Conservation (phyloP, 2,888 invertebrate genomes). For the Cantharis nigra region DNA sequence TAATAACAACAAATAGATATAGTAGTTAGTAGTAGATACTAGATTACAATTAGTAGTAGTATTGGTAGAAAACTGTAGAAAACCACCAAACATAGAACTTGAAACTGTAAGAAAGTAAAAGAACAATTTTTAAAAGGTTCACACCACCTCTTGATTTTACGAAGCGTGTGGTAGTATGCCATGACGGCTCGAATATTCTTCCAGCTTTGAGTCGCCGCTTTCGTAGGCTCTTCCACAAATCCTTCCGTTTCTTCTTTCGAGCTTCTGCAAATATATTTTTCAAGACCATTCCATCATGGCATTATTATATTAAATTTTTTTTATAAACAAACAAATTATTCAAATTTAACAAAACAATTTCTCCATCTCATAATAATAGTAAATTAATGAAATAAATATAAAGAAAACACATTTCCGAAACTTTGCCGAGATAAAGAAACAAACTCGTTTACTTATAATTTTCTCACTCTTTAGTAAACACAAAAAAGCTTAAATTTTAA, state of each 20-base stretch:
- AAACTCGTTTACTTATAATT: background rate
- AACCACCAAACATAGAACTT: constrained; percentile 35
- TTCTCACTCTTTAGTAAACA: background rate
- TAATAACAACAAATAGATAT: constrained; percentile 14
- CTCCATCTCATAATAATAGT: background rate
- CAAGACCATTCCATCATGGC: constrained; percentile 19
- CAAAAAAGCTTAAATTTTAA: background rate
- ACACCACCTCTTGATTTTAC: constrained; percentile 84
- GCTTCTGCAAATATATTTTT: constrained; percentile 37
- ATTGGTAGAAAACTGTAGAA: constrained; percentile 28
- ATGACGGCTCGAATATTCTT: constrained; percentile 85
- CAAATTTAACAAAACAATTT: background rate
- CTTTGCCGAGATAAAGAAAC: background rate
- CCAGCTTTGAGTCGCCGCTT: constrained; percentile 71
- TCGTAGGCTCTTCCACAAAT: constrained; percentile 39
- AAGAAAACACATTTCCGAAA: background rate
- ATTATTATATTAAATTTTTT: background rate
- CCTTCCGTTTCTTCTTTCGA: constrained; percentile 31
- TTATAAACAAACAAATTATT: background rate
- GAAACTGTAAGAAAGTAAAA: constrained; percentile 37
- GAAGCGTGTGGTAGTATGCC: constrained; percentile 86
- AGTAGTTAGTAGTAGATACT: background rate
- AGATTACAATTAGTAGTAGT: constrained; percentile 21
- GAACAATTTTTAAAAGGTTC: constrained; percentile 26
- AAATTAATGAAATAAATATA: background rate